phyloP scores from a whole-genome alignment of 2,113 vertebrate species.

The Vicugna pacos region DNA sequence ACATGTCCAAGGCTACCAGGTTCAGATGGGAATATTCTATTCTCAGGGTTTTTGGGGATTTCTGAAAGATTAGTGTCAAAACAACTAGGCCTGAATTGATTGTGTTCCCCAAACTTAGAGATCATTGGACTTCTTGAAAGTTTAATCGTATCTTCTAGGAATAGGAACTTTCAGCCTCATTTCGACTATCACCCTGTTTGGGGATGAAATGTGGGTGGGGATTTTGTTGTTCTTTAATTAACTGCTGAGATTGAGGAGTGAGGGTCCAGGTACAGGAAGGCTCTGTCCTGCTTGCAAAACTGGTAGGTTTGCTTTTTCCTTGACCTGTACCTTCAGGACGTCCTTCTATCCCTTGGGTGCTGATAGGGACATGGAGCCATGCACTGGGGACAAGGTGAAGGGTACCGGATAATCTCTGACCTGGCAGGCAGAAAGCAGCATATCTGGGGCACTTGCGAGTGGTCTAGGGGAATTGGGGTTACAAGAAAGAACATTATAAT shows the following conservation, averaged over 20 bases:
- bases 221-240: slow-evolving; percentile 44
- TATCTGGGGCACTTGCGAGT: slow-evolving; percentile 12
- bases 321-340: slow-evolving; percentile 47
- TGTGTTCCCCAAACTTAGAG: slow-evolving; percentile 31
- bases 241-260: neutral
- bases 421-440: slow-evolving; percentile 32
- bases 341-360: neutral
- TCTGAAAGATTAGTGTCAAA: slow-evolving; percentile 47
- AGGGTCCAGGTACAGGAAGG: neutral
- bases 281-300: slow-evolving; percentile 46
- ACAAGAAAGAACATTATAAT: slow-evolving; percentile 54
- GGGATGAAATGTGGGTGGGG: neutral
- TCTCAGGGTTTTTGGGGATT: neutral
- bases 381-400: neutral
- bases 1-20: neutral
- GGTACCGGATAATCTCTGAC: neutral
- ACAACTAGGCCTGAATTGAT: slow-evolving; percentile 12
- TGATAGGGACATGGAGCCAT: neutral
- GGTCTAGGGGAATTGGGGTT: slow-evolving; percentile 1
- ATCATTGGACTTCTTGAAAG: slow-evolving; percentile 26
- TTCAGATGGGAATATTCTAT: slow-evolving; percentile 44
- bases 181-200: slow-evolving; percentile 27
- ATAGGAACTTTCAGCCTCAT: neutral
- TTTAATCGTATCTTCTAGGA: neutral
- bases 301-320: slow-evolving; percentile 64